Conservation (phyloP, 2,797 vertebrate species). For the Coregonus ussuriensis region DNA sequence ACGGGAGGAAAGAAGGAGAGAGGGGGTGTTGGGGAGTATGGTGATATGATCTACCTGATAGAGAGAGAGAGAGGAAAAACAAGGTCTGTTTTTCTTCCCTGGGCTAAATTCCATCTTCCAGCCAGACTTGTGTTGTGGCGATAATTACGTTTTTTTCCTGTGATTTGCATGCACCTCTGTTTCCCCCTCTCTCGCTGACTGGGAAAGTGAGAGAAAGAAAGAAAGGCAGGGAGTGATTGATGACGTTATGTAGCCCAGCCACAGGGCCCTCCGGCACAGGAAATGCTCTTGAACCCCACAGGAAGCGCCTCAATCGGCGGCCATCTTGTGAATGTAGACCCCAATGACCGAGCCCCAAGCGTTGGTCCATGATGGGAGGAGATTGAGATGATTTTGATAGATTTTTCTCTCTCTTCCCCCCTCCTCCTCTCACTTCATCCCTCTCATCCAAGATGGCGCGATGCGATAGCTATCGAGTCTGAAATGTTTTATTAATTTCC, state of each 20-base stretch:
- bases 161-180: conserved; percentile 1
- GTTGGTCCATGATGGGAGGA: conserved; percentile 42
- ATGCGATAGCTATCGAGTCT: conserved; percentile 78
- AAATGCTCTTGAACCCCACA: conserved; percentile 81
- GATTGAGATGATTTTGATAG: conserved; percentile 70
- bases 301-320: conserved; percentile 78
- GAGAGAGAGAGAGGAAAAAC: conserved; percentile 44
- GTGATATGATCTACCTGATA: conserved; percentile 75
- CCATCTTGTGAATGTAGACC: conserved; percentile 78
- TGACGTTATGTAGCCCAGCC: conserved; percentile 89
- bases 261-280: conserved; percentile 79
- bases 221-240: conserved; percentile 78
- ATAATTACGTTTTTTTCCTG: conserved; percentile 71
- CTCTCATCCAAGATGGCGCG: conserved; percentile 67
- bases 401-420: conserved; percentile 41
- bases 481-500: conserved; percentile 97
- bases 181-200: background rate
- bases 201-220: background rate
- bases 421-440: conserved; percentile 4
- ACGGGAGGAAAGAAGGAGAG: conserved; percentile 58
- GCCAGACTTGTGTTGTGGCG: conserved; percentile 25
- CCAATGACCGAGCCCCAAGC: conserved; percentile 50
- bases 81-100: background rate
- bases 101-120: conserved; percentile 72
- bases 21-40: conserved; percentile 79